phyloP scores from a whole-genome alignment of 2,888 invertebrate genomes.

The Gibbula magus region DNA sequence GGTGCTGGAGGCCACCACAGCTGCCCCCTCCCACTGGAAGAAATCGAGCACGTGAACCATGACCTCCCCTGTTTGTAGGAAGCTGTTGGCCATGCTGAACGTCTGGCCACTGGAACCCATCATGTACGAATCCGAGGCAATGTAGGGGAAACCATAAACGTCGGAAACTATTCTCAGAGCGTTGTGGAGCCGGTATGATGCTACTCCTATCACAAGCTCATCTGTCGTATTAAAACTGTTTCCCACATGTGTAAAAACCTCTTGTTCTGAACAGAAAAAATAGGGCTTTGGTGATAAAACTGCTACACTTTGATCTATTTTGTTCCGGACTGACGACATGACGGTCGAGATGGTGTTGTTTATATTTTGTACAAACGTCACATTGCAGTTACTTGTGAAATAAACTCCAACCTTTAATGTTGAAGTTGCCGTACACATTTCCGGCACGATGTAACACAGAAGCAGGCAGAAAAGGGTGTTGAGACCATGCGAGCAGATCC shows the following conservation, averaged over 20 bases:
- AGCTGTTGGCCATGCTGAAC: background rate
- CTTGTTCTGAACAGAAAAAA: background rate
- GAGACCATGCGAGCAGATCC: too few species aligned
- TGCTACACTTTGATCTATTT: background rate
- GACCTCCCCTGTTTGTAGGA: background rate
- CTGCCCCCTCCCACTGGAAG: conserved; percentile 14
- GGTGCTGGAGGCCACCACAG: background rate
- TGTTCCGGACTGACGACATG: background rate
- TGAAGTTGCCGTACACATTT: background rate
- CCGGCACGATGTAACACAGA: background rate
- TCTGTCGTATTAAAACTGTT: background rate
- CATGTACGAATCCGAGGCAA: conserved; percentile 21
- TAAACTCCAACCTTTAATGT: background rate
- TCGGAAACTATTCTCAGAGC: conserved; percentile 23
- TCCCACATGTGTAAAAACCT: background rate
- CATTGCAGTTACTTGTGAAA: background rate
- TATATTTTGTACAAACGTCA: background rate
- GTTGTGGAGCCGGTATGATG: conserved; percentile 22
- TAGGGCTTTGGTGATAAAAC: background rate
- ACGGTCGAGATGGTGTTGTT: background rate
- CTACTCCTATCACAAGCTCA: conserved; percentile 9
- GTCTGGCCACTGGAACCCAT: background rate
- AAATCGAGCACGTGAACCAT: background rate
- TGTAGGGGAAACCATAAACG: conserved; percentile 11
- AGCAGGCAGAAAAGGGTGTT: too few species aligned